Evolutionary conservation across 2,113 vertebrate genomes (phyloP).

Genomic region (Petrocephalus microphthalmus): DNA sequence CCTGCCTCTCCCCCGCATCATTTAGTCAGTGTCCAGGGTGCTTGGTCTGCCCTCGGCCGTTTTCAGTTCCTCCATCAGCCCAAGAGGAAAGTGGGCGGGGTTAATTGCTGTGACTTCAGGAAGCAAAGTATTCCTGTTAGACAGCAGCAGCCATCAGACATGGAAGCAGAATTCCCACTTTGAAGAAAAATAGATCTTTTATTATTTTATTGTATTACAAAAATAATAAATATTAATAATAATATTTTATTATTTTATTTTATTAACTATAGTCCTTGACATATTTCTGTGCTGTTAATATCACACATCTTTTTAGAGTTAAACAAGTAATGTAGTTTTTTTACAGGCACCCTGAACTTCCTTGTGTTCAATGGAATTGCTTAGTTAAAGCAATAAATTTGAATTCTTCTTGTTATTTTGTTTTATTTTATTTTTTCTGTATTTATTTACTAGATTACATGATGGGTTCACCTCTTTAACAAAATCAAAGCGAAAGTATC

Average conservation of each 20-base stretch:
- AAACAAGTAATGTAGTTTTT: neutral
- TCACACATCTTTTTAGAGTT: neutral
- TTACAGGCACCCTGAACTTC: neutral
- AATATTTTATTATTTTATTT: neutral
- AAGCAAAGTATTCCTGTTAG: neutral
- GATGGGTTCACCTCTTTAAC: neutral
- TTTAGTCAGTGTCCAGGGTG: constrained; percentile 31
- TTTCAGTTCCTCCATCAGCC: constrained; percentile 24
- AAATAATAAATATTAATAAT: no score
- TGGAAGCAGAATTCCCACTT: neutral
- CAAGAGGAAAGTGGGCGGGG: neutral
- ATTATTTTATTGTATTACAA: no score
- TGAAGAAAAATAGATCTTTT: constrained; percentile 4
- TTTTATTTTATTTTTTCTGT: neutral
- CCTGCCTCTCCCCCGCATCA: neutral
- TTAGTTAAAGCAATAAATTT: neutral
- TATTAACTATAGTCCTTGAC: neutral
- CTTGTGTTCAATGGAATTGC: neutral
- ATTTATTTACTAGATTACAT: neutral
- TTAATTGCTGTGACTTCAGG: neutral
- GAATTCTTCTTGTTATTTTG: neutral
- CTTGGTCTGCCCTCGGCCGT: constrained; percentile 30
- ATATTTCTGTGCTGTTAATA: neutral
- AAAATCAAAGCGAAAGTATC: neutral
- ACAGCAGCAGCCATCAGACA: neutral